Conservation (phyloP, 2,888 invertebrate species). For the Caenorhabditis sulstoni region DNA sequence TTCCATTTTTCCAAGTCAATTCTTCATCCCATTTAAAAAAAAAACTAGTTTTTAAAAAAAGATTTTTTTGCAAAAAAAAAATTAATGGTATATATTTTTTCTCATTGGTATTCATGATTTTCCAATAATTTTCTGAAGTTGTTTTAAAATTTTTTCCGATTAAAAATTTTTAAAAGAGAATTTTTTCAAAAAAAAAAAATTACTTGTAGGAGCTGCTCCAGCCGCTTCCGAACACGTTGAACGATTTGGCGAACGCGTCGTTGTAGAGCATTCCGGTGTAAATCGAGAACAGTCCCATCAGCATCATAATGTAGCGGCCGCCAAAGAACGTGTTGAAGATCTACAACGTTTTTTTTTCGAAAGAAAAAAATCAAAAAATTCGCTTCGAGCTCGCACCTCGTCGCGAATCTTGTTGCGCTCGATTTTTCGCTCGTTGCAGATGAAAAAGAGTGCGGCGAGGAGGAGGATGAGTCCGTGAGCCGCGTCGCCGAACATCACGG, state of each 20-base stretch:
- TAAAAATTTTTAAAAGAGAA: neutral
- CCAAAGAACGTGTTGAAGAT: conserved; percentile 75
- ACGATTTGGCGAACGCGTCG: conserved; percentile 78
- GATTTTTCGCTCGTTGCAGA: conserved; percentile 91
- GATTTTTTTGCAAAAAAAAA: too few species aligned
- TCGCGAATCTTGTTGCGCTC: conserved; percentile 70
- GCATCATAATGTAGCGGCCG: conserved; percentile 76
- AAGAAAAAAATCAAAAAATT: conserved; percentile 57
- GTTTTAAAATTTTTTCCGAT: too few species aligned
- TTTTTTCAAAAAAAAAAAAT: neutral
- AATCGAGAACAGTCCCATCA: conserved; percentile 78
- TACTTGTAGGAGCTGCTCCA: conserved; percentile 79
- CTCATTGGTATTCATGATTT: too few species aligned
- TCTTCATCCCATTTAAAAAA: too few species aligned
- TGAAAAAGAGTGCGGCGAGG: conserved; percentile 93
- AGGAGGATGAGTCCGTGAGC: conserved; percentile 96
- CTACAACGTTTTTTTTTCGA: conserved; percentile 24
- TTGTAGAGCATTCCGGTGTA: conserved; percentile 78
- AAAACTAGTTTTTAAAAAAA: too few species aligned
- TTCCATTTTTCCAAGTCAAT: too few species aligned
- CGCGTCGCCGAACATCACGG: conserved; percentile 97
- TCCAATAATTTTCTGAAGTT: too few species aligned
- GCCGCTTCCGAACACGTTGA: conserved; percentile 82
- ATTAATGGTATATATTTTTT: too few species aligned
- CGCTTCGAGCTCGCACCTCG: conserved; percentile 73